Evolutionary conservation across 1,140 invertebrate species (phyloP), one percentile per base, ranked within the genome.

Genomic region (Heliconius congener): DNA sequence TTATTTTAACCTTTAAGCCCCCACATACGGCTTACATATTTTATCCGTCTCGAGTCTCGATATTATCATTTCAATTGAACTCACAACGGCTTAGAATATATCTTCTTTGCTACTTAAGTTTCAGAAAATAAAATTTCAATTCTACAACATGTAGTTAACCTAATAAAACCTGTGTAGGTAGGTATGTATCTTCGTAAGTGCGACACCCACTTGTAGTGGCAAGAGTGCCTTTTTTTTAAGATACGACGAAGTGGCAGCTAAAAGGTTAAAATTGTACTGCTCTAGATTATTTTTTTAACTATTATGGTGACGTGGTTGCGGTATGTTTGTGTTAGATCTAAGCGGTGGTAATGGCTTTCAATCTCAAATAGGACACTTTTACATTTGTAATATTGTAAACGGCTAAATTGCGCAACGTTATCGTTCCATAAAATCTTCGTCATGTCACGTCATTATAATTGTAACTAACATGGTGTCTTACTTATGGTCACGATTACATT

Each of bases 401-500:
- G n/a, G 55, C 8, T n/a, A 0, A 52, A 52, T n/a, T 57, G n/a
- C 55, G 55, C 55, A n/a, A 57, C n/a, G n/a, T 0, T 57, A n/a
- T 57, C n/a, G 55, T 57, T 23, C 19, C 55, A 57, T 57, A 57
- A 1, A 11, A 8, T 0, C 16, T 18, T 23, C 3, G 13, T 16
- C 42, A 46, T 13, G 8, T n/a, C n/a, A 57, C n/a, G n/a, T 57
- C 55, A 23, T 23, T 57, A 57, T 57, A 23, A 57, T 57, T 57
- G 55, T 23, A 23, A 23, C 55, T 23, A 57, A 57, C 55, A 23
- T 57, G 55, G 55, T 23, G 55, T 23, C 9, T n/a, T 57, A 57
- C 55, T 57, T 57, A 57, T 57, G 55, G 55, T 57, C 19, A 57
- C 55, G 55, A n/a, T 57, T 57, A 57, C 55, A 57, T 57, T 52